Evolutionary conservation across 2,888 invertebrate genomes (phyloP).

Genomic region (Idaea biselata): DNA sequence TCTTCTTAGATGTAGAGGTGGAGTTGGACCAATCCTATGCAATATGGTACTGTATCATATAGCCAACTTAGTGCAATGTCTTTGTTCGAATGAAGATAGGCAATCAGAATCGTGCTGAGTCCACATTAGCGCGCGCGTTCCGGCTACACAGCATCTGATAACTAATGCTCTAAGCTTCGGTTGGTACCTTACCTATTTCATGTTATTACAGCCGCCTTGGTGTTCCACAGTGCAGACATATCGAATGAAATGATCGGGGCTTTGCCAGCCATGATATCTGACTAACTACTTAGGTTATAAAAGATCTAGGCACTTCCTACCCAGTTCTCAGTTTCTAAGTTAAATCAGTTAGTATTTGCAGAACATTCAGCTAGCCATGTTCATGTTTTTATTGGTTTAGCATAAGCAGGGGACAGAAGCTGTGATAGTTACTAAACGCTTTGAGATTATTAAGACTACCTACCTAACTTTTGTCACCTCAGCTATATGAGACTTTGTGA

Average conservation of each 20-base stretch:
- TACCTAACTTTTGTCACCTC: too few relatives aligned
- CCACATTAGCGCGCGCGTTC: conserved; percentile 71
- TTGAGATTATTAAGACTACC: too few relatives aligned
- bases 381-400: too few relatives aligned
- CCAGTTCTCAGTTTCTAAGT: not conserved
- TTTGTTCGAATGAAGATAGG: conserved; percentile 47
- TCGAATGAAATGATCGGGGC: conserved; percentile 51
- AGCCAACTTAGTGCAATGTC: conserved; percentile 21
- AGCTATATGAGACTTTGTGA: too few relatives aligned
- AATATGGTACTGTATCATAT: conserved; percentile 18
- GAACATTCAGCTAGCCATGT: too few relatives aligned
- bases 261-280: conserved; percentile 42
- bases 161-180: conserved; percentile 39
- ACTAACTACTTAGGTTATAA: conserved; percentile 20
- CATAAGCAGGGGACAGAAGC: too few relatives aligned
- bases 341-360: not conserved
- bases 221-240: conserved; percentile 53
- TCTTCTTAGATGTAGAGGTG: too few relatives aligned
- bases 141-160: conserved; percentile 67
- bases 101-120: conserved; percentile 71
- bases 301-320: not conserved
- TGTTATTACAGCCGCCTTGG: conserved; percentile 58
- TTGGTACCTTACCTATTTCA: conserved; percentile 59
- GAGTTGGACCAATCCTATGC: conserved; percentile 16
- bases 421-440: too few relatives aligned